Evolutionary conservation across 2,797 vertebrate species (phyloP).

Genomic region (Lemur catta): DNA sequence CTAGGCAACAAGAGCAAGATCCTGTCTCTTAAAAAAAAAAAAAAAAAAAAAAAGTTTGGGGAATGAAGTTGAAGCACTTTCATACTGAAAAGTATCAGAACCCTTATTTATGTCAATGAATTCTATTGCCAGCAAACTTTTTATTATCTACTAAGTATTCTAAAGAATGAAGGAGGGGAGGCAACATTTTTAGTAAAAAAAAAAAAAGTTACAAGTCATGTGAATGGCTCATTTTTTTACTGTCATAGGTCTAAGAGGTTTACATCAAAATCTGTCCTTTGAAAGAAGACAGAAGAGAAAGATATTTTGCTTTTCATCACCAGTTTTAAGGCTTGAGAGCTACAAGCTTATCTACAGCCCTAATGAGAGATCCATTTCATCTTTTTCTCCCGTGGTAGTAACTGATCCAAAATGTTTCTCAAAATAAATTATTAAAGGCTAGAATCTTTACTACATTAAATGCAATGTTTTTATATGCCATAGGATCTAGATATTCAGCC

Average conservation of each 20-base stretch:
- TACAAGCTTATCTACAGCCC: slow-evolving; percentile 16
- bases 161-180: background rate
- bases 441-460: slow-evolving; percentile 6
- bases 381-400: slow-evolving; percentile 3
- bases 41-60: background rate
- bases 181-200: background rate
- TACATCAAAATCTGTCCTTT: background rate
- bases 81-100: background rate
- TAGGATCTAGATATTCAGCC: background rate
- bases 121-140: background rate
- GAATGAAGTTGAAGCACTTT: background rate
- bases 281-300: background rate
- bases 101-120: background rate
- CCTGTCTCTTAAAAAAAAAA: too few relatives aligned
- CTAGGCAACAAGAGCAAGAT: too few relatives aligned
- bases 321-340: slow-evolving; percentile 33
- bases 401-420: slow-evolving; percentile 33
- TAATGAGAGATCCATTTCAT: background rate
- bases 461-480: background rate
- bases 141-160: background rate
- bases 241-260: background rate
- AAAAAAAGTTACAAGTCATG: background rate
- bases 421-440: slow-evolving; percentile 31
- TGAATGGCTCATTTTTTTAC: background rate
- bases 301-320: background rate